Evolutionary conservation across 2,797 vertebrate genomes (phyloP).

Genomic region (Oceanodroma leucorhoa): DNA sequence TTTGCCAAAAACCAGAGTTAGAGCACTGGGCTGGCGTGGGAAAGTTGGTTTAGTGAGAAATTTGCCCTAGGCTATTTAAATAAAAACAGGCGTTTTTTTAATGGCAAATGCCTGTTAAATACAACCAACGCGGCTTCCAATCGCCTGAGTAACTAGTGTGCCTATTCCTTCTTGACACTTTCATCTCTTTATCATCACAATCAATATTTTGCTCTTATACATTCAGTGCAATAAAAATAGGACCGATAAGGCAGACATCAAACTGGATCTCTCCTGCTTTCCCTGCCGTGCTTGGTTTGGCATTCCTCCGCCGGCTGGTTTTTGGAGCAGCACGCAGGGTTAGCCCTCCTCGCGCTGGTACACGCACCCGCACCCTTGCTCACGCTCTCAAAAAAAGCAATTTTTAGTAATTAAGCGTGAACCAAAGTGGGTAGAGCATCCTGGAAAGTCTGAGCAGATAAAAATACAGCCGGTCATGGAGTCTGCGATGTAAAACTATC

Average conservation of each 20-base stretch:
- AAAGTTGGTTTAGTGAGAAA: constrained; percentile 75
- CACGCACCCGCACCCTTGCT: neutral
- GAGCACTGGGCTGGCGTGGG: constrained; percentile 76
- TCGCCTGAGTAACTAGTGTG: neutral
- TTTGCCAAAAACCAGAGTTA: constrained; percentile 74
- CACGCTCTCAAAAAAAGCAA: neutral
- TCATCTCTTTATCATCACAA: constrained; percentile 27
- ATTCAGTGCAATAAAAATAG: neutral
- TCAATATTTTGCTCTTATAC: constrained; percentile 16
- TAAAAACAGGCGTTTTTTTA: constrained; percentile 69
- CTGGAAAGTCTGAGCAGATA: neutral
- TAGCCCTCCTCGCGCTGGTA: neutral
- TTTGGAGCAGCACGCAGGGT: neutral
- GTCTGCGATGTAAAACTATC: neutral
- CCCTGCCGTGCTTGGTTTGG: neutral
- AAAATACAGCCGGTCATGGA: neutral
- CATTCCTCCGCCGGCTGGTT: neutral
- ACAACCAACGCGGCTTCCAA: neutral
- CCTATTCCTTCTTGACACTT: constrained; percentile 11
- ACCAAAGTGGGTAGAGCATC: neutral
- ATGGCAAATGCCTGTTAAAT: constrained; percentile 60
- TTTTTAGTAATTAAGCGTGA: neutral
- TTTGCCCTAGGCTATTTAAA: constrained; percentile 77
- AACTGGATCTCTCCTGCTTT: neutral
- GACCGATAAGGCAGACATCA: neutral